Percentiles rank a stretch among this genome's conserved stretches.
These are phyloP conservation scores for Caloenas nicobarica DNA, from an alignment of 2,113 vertebrate species.

Conservation along the genomic window DNA sequence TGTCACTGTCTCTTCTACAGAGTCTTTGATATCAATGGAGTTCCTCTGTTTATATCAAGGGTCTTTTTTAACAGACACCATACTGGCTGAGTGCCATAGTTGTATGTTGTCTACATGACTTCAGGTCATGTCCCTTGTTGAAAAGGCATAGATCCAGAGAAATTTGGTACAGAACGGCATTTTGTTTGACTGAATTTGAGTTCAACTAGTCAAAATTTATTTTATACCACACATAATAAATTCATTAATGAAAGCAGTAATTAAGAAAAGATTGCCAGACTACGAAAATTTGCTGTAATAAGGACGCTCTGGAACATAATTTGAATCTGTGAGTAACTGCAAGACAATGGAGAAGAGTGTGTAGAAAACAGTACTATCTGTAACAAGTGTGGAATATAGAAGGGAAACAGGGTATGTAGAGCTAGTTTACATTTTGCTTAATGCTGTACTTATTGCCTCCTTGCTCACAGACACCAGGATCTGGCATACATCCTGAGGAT, in stretches of 20 bases:
- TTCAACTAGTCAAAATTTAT: background rate
- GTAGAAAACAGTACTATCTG: background rate
- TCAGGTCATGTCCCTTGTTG: background rate
- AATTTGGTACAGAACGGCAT: background rate
- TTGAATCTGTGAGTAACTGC: background rate
- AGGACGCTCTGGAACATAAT: background rate
- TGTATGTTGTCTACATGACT: background rate
- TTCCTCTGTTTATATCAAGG: background rate
- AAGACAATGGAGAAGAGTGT: background rate
- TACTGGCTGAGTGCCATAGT: background rate
- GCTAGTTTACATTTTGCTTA: background rate
- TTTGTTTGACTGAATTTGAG: background rate
- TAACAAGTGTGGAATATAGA: accelerated
- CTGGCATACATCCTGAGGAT: background rate
- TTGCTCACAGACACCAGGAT: conserved; percentile 18
- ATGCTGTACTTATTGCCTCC: background rate
- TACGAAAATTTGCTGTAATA: background rate
- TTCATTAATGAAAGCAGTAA: background rate
- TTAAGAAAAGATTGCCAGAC: background rate
- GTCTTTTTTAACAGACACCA: background rate
- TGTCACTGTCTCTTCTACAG: background rate
- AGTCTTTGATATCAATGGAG: background rate
- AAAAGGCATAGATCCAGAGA: background rate
- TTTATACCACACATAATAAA: background rate
- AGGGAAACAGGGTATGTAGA: background rate